Base-by-base conservation (phyloP, 2,888 invertebrate genomes). In the Tipula lateralis region DNA sequence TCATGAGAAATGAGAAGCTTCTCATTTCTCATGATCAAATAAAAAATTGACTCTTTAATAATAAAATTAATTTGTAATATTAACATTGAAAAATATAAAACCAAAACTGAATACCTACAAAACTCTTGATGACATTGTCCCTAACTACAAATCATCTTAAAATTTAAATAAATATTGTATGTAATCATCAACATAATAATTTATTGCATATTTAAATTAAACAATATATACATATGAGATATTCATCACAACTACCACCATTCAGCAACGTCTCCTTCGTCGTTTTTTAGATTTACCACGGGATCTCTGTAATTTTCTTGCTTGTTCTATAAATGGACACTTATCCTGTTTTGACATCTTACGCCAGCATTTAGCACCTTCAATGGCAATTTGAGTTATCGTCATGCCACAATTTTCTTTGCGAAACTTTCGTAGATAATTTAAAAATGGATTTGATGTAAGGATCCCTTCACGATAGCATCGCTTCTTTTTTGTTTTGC, bases 381-480 rank as follows among this genome's bases (percentile, higher is more conserved):
- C 50, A 7, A 32, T 39, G 3, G 86, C 86, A 9, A 87, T 86
- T 66, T 87, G 50, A 4, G 86, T 29, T 1, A 87, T 83, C 4
- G 84, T 84, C 80, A 85, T 84, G 0, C 85, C 86, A 32, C 85
- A 85, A 39, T 85, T 81, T 16, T 85, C 13, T 84, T 85, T 86
- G 16, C 87, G 85, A 34, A 83, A 87, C 6, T 84, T 84, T 2
- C 87, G 85, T 30, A 87, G 36, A 82, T 86, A 87, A 85, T 87
- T 87, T 7, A 86, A 84, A 84, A 86, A 87, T 7, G 87, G 86
- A 85, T 86, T 87, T 32, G 85, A 34, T 2, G 86, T 87, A 2
- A 86, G 9, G 3, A 85, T 85, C 0, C 86, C 86, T 39, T 66
- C 24, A 4, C 83, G 82, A 84, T 84, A 85, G 85, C 84, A 86